phyloP scores from a whole-genome alignment of 2,888 invertebrate species.

The Rambutsinella grinnellia region DNA sequence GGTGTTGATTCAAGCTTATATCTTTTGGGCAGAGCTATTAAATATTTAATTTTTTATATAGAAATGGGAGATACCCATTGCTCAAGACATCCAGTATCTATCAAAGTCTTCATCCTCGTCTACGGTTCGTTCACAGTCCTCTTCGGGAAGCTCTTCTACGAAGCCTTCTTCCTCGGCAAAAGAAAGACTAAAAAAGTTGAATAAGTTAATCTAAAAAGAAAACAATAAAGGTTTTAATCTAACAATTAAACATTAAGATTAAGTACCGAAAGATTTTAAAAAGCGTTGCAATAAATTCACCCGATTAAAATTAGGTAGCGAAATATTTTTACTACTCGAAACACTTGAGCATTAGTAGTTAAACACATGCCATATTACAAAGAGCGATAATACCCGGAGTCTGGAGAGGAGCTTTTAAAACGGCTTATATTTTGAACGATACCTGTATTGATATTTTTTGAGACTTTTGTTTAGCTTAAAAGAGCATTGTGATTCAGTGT shows the following conservation, averaged over 20 bases:
- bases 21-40: too few species aligned
- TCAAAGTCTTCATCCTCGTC: constrained; percentile 53
- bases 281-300: not conserved
- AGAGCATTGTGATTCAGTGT: not conserved
- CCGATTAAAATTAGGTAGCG: not conserved
- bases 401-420: not conserved
- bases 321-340: not conserved
- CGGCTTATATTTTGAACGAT: too few species aligned
- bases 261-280: not conserved
- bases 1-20: too few species aligned
- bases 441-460: too few species aligned
- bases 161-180: constrained; percentile 50
- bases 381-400: not conserved
- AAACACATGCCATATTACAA: constrained; percentile 50
- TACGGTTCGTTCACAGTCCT: constrained; percentile 59
- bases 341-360: constrained; percentile 18
- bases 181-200: constrained; percentile 54
- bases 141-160: constrained; percentile 58
- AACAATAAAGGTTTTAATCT: constrained; percentile 46
- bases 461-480: not conserved
- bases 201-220: constrained; percentile 13
- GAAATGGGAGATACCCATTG: constrained; percentile 51
- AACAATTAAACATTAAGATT: constrained; percentile 13
- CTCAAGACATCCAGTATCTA: constrained; percentile 54
- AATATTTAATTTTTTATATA: constrained; percentile 31